A percentile compares a stretch with the other conserved stretches of the same genome.
Evolutionary conservation across 2,113 vertebrate species (phyloP).

Genomic region (Scolopax mira): DNA sequence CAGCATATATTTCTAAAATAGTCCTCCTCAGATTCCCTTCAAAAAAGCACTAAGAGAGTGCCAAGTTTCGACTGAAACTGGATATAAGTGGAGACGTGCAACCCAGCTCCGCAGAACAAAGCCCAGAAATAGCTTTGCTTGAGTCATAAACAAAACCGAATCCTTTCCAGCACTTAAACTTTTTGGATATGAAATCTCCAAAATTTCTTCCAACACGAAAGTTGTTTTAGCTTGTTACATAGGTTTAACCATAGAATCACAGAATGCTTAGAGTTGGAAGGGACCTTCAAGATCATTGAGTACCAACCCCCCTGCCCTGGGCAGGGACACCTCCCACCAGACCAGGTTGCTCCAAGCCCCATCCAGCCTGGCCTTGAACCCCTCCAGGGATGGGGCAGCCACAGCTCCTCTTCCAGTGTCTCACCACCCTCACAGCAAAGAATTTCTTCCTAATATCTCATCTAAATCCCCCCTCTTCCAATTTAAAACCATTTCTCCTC

Average conservation of each 20-base stretch:
- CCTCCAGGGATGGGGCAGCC: too few relatives aligned
- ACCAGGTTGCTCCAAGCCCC: too few relatives aligned
- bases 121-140: conserved; percentile 5
- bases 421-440: too few relatives aligned
- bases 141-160: background rate
- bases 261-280: too few relatives aligned
- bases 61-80: conserved; percentile 36
- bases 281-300: too few relatives aligned
- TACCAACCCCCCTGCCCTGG: too few relatives aligned
- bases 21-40: background rate
- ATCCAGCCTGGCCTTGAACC: too few relatives aligned
- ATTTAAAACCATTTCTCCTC: too few relatives aligned
- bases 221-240: background rate
- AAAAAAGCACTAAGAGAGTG: background rate
- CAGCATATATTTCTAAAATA: background rate
- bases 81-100: background rate
- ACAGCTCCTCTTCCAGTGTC: too few relatives aligned
- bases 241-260: background rate
- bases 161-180: background rate
- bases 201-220: background rate
- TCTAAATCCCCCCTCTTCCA: too few relatives aligned
- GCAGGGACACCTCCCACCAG: too few relatives aligned
- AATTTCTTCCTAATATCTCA: too few relatives aligned
- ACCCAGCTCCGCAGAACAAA: background rate
- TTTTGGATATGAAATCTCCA: background rate